Conservation (phyloP, 2,888 invertebrate genomes). For the Rapana venosa region DNA sequence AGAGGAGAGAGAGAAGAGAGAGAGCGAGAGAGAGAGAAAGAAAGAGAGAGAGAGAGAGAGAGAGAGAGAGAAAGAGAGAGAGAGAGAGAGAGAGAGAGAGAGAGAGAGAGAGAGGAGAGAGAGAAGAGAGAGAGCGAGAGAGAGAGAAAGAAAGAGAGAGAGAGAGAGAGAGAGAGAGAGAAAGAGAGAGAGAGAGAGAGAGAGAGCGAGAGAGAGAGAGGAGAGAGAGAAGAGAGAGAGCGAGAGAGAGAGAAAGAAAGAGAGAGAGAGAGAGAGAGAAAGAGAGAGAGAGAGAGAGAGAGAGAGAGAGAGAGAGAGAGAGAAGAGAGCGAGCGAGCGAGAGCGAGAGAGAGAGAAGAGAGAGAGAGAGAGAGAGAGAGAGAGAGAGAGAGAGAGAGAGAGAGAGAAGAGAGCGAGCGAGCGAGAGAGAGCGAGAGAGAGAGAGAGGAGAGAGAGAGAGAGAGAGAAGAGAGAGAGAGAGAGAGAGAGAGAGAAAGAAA, state of each 20-base stretch:
- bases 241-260: too few relatives aligned
- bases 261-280: not conserved
- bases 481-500: too few relatives aligned
- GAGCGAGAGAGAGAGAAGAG: not conserved
- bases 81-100: not conserved
- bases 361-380: too few relatives aligned
- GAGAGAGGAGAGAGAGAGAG: not conserved
- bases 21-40: not conserved
- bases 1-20: too few relatives aligned
- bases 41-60: not conserved
- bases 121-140: not conserved
- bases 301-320: not conserved
- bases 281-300: not conserved
- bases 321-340: not conserved
- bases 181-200: not conserved
- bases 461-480: too few relatives aligned
- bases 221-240: too few relatives aligned
- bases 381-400: too few relatives aligned
- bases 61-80: not conserved
- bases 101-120: not conserved
- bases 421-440: too few relatives aligned
- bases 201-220: not conserved
- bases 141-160: not conserved
- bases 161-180: not conserved
- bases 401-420: too few relatives aligned